These are phyloP conservation scores for Aphelenchoides fujianensis DNA, from an alignment of 1,140 invertebrate species.

Conservation along the genomic window DNA sequence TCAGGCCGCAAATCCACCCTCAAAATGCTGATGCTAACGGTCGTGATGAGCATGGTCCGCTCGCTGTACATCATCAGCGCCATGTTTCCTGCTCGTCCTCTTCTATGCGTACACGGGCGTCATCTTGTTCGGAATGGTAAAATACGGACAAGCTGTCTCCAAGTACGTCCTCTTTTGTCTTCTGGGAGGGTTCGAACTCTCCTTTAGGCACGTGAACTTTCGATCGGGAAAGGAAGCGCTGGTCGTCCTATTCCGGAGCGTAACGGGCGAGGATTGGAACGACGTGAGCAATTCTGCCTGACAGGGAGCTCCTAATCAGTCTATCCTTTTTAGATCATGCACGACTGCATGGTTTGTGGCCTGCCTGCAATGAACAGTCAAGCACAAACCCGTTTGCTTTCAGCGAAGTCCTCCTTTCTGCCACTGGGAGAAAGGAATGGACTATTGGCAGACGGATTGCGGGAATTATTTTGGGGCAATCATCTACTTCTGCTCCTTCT, in stretches of 20 bases:
- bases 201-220: conserved; percentile 79
- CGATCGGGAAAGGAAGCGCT: conserved; percentile 92
- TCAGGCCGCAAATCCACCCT: conserved; percentile 72
- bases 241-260: conserved; percentile 94
- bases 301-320: too few relatives aligned
- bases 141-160: conserved; percentile 95
- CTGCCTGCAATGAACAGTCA: too few relatives aligned
- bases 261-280: conserved; percentile 99
- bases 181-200: conserved; percentile 17
- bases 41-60: conserved; percentile 95
- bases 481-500: conserved; percentile 98
- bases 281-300: conserved; percentile 99
- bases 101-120: conserved; percentile 97
- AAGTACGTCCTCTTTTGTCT: conserved; percentile 69
- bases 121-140: conserved; percentile 96
- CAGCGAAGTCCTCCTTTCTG: conserved; percentile 79
- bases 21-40: conserved; percentile 98
- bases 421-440: conserved; percentile 74
- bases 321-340: too few relatives aligned
- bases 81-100: conserved; percentile 96
- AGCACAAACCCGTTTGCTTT: too few relatives aligned
- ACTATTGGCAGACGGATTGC: conserved; percentile 99
- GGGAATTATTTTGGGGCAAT: conserved; percentile 75
- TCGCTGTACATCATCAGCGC: conserved; percentile 99
- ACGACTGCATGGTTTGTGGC: conserved; percentile 64